Evolutionary conservation across 2,888 invertebrate species (phyloP), one percentile per base, ranked within the genome.

Genomic region (Dermolepida albohirtum): DNA sequence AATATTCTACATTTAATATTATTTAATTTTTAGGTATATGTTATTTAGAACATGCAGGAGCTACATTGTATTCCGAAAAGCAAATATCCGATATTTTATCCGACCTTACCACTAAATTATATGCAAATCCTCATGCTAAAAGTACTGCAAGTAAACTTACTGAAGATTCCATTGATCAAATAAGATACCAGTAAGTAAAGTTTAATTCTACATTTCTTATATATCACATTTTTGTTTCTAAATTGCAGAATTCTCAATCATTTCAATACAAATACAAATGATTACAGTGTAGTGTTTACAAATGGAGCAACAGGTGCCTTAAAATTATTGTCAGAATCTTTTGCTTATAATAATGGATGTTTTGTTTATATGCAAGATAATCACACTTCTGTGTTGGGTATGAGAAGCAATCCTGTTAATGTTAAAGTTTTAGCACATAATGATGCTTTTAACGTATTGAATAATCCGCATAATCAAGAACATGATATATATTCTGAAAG

Each of bases 361-460:
- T 94, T 96, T 79, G 88, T 89, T 7, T 95, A 96, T 80, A 85
- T 94, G 63, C 88, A 91, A 79, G 97, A 98, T 81, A 97, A 95
- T 80, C 98, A 98, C 80, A 98, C 98, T 0, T 98, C 98, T 1
- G 96, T 97, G 0, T 85, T 98, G 69, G 98, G 98, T 10, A 91
- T 98, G 89, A 86, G 98, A 79, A 93, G 92, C 81, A 79, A 92
- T 64, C 91, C 92, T 1, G 76, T 81, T 69, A 82, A 87, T 63
- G 80, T 89, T 14, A 83, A 85, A 69, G 87, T 89, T 69, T 82
- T 94, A 44, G 84, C 85, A 40, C 87, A 87, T 74, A 81, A 87
- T 22, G 85, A 89, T 69, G 86, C 91, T 51, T 80, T 89, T 67
- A 76, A 83, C 29, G 79, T 71, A 52, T 71, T 73, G 43, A 70